These are phyloP conservation scores for Clarias batrachus DNA, from an alignment of 2,113 vertebrate species.

Conservation along the genomic window DNA sequence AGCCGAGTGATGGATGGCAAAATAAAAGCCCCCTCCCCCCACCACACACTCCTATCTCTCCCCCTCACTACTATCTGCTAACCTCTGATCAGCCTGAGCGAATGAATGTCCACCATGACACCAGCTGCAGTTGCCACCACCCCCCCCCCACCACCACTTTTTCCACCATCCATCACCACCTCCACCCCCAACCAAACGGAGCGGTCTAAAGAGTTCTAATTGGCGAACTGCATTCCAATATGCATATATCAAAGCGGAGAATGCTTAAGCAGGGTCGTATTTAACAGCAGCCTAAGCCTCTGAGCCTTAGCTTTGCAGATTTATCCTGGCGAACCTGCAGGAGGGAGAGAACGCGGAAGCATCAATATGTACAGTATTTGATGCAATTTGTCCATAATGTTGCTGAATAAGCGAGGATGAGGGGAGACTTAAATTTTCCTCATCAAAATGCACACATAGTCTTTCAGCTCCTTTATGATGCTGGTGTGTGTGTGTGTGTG, in stretches of 20 bases:
- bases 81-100: slow-evolving; percentile 45
- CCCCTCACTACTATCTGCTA: slow-evolving; percentile 24
- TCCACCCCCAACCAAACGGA: slow-evolving; percentile 22
- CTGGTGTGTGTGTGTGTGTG: slow-evolving; percentile 7
- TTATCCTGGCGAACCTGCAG: slow-evolving; percentile 20
- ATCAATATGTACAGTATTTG: slow-evolving; percentile 39
- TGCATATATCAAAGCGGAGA: slow-evolving; percentile 48
- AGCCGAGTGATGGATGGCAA: slow-evolving; percentile 55
- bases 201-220: slow-evolving; percentile 42
- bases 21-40: slow-evolving; percentile 49
- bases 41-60: background rate
- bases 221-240: slow-evolving; percentile 46
- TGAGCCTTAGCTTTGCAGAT: slow-evolving; percentile 33
- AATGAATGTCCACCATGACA: slow-evolving; percentile 19
- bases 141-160: background rate
- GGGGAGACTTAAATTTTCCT: slow-evolving; percentile 18
- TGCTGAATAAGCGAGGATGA: slow-evolving; percentile 15
- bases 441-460: slow-evolving; percentile 34
- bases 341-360: slow-evolving; percentile 28
- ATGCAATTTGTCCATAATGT: slow-evolving; percentile 49
- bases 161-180: slow-evolving; percentile 9
- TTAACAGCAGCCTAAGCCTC: slow-evolving; percentile 35
- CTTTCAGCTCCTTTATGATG: background rate
- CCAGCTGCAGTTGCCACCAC: slow-evolving; percentile 24
- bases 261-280: slow-evolving; percentile 47